Evolutionary conservation across 2,888 invertebrate species (phyloP).

Genomic region (Hoplodrina blanda): DNA sequence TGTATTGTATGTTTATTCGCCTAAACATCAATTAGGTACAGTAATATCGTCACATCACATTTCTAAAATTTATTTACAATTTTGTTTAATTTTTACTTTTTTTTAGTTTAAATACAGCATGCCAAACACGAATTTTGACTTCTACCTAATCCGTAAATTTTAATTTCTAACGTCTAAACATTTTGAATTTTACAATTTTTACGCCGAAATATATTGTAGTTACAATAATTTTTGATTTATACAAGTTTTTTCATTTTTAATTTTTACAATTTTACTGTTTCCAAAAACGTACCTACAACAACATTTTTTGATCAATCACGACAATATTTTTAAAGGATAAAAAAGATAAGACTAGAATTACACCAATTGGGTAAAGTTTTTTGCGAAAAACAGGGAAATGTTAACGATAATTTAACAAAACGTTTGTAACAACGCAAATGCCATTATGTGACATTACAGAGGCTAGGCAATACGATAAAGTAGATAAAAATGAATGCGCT

Average conservation of each 20-base stretch:
- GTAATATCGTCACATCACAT: constrained; percentile 85
- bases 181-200: constrained; percentile 84
- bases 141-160: constrained; percentile 80
- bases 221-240: constrained; percentile 80
- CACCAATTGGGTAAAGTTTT: constrained; percentile 80
- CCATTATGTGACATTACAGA: constrained; percentile 84
- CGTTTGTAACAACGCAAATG: constrained; percentile 82
- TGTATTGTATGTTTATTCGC: constrained; percentile 65
- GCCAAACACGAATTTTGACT: constrained; percentile 89
- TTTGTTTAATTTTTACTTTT: constrained; percentile 67
- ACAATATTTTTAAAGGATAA: constrained; percentile 62
- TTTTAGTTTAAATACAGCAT: constrained; percentile 79
- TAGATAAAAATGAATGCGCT: constrained; percentile 81
- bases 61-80: constrained; percentile 86
- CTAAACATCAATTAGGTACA: constrained; percentile 87
- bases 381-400: constrained; percentile 59
- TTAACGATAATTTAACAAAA: constrained; percentile 62
- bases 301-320: constrained; percentile 63
- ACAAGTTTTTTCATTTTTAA: constrained; percentile 69
- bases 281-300: constrained; percentile 68
- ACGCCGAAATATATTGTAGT: constrained; percentile 81
- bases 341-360: constrained; percentile 86
- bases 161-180: constrained; percentile 81
- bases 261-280: constrained; percentile 66
- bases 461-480: constrained; percentile 80